Evolutionary conservation across 2,888 invertebrate species (phyloP).

Genomic region (Epistrophe grossulariae): DNA sequence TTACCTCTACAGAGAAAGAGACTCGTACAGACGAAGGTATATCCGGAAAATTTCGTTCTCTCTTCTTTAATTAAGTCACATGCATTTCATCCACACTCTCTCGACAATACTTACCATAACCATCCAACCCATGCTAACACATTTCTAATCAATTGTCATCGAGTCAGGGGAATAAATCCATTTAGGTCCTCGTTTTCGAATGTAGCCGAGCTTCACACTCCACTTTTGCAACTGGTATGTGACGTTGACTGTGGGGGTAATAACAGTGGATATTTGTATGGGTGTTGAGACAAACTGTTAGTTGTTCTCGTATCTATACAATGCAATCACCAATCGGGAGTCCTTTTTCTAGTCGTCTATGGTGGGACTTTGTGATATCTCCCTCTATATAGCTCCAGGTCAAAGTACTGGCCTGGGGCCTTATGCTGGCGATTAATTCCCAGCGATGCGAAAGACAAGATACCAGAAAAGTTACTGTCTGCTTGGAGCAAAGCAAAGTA

Average conservation of each 20-base stretch:
- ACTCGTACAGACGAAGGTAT: not conserved
- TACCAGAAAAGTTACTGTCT: constrained; percentile 60
- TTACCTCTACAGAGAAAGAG: not conserved
- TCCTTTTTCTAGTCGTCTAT: constrained; percentile 27
- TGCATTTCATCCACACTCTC: constrained; percentile 32
- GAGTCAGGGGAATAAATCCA: constrained; percentile 49
- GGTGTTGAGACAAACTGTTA: constrained; percentile 49
- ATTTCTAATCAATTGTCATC: constrained; percentile 73
- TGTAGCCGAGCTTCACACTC: constrained; percentile 33
- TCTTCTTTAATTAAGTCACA: constrained; percentile 63
- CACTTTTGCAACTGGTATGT: constrained; percentile 24
- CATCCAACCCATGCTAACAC: constrained; percentile 30
- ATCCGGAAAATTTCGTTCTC: not conserved
- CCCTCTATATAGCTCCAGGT: constrained; percentile 45
- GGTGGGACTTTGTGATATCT: constrained; percentile 31
- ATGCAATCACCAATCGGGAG: constrained; percentile 41
- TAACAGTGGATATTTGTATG: constrained; percentile 46
- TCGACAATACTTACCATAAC: not conserved
- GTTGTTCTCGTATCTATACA: constrained; percentile 46
- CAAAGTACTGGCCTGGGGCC: constrained; percentile 36
- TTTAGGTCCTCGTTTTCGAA: constrained; percentile 40
- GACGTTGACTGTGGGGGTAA: constrained; percentile 19
- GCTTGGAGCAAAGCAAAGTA: constrained; percentile 20
- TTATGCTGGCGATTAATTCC: constrained; percentile 67
- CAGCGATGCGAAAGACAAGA: constrained; percentile 69